These are phyloP conservation scores for Synaphobranchus kaupii DNA, from an alignment of 2,797 vertebrate genomes.

Conservation along the genomic window DNA sequence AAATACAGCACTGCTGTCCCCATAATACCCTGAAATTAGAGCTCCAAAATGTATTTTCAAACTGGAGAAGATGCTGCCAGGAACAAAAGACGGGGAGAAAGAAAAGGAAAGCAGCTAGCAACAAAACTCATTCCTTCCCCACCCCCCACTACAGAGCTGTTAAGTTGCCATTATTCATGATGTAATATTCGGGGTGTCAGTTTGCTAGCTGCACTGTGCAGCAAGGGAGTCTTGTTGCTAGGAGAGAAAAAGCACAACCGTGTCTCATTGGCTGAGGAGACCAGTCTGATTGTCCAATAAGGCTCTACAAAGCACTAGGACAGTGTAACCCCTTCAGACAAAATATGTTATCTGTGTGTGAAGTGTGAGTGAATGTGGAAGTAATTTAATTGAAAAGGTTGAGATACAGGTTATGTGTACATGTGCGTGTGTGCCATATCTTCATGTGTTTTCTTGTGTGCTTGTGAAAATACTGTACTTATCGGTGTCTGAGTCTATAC, in stretches of 20 bases:
- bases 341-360: conserved; percentile 82
- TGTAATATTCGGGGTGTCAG: conserved; percentile 87
- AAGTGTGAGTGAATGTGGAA: conserved; percentile 73
- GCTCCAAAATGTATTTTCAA: conserved; percentile 74
- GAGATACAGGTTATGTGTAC: conserved; percentile 54
- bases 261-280: conserved; percentile 76
- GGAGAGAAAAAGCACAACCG: conserved; percentile 79
- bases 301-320: conserved; percentile 61
- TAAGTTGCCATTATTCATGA: conserved; percentile 81
- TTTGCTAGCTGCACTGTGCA: conserved; percentile 75
- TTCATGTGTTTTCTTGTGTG: not conserved
- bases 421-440: conserved; percentile 28
- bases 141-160: conserved; percentile 64
- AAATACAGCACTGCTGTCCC: conserved; percentile 41
- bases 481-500: not conserved
- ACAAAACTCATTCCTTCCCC: conserved; percentile 61
- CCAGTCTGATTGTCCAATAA: conserved; percentile 77
- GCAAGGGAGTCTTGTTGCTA: conserved; percentile 88
- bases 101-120: conserved; percentile 42
- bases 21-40: conserved; percentile 72
- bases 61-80: conserved; percentile 55
- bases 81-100: conserved; percentile 31
- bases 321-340: conserved; percentile 69
- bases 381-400: conserved; percentile 65
- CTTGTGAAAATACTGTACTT: not conserved